Evolutionary conservation across 2,888 invertebrate species (phyloP).

Genomic region (Leptinotarsa tumamoca): DNA sequence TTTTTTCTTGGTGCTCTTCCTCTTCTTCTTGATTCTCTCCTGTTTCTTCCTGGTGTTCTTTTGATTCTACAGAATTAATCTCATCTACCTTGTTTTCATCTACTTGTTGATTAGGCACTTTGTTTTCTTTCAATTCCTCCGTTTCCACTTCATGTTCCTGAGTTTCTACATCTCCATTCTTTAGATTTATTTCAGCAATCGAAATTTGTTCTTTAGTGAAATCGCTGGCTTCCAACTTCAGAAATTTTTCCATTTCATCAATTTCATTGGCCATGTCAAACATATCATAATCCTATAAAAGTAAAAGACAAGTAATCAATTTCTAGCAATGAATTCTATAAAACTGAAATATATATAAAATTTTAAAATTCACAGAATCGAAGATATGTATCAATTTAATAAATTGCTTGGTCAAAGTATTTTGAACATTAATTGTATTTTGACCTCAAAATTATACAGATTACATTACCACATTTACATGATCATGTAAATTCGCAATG

Average conservation of each 20-base stretch:
- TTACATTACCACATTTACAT: no score
- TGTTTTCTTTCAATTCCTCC: slow-evolving; percentile 49
- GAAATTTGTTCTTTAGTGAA: slow-evolving; percentile 66
- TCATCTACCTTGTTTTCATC: slow-evolving; percentile 14
- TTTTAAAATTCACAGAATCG: no score
- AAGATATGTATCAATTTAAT: no score
- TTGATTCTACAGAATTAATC: neutral
- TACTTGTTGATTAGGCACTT: slow-evolving; percentile 49
- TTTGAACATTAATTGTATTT: no score
- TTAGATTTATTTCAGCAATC: slow-evolving; percentile 66
- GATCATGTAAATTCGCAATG: no score
- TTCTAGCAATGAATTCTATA: neutral
- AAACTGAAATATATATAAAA: no score
- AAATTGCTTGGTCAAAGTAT: no score
- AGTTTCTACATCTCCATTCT: slow-evolving; percentile 58
- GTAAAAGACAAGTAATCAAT: neutral
- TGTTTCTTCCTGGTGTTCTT: slow-evolving; percentile 14
- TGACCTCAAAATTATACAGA: no score
- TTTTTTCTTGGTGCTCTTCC: slow-evolving; percentile 42
- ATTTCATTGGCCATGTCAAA: slow-evolving; percentile 93
- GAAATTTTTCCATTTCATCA: slow-evolving; percentile 88
- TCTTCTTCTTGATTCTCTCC: slow-evolving; percentile 47
- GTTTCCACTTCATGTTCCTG: slow-evolving; percentile 53
- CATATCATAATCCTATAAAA: slow-evolving; percentile 87
- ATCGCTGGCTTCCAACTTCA: slow-evolving; percentile 78